Evolutionary conservation across 2,113 vertebrate genomes (phyloP), one percentile per base, ranked within the genome.

Genomic region (Eira barbara): DNA sequence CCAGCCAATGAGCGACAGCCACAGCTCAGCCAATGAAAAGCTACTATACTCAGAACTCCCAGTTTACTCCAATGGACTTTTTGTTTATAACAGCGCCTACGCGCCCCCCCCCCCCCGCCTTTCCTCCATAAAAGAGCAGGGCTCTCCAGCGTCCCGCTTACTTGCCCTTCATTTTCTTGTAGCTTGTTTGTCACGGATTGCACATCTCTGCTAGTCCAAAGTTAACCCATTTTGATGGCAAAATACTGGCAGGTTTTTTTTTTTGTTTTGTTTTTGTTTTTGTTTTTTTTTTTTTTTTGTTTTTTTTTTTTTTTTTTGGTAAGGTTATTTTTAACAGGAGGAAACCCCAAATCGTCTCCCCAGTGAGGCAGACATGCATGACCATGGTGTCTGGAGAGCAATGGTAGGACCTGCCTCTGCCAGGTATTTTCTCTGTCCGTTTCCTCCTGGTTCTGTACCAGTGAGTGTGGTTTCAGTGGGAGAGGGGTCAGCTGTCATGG

Each of bases 151-250:
- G 17, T 20, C 10, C 2, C 9, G 31, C 31, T 9, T 7, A 18
- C 3, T 67, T 67, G 65, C 0, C 4, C 17, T 0, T 10, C 4
- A 7, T 36, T 69, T 20, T 36, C 7, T 3, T 21, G 34, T 69
- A 20, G 18, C 2, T 20, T 21, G 0, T 20, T 36, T 10, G 0
- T 36, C 1, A 4, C 0, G 1, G 1, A 2, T 36, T 36, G n/a
- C 1, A 36, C 34, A 4, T n/a, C 34, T 36, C 13, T 21, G 17
- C 18, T 69, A 2, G 18, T 69, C 67, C 34, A 20, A 69, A 36
- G 8, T 69, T 69, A 69, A 69, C 34, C 17, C 18, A 9, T 69
- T 69, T 69, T 69, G 67, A 18, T 36, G 34, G 67, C 18, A n/a
- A 69, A 69, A 69, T 69, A 69, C 18, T 10, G 8, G 67, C 34